Evolutionary conservation across 2,113 vertebrate genomes (phyloP).

Genomic region (Platichthys flesus): DNA sequence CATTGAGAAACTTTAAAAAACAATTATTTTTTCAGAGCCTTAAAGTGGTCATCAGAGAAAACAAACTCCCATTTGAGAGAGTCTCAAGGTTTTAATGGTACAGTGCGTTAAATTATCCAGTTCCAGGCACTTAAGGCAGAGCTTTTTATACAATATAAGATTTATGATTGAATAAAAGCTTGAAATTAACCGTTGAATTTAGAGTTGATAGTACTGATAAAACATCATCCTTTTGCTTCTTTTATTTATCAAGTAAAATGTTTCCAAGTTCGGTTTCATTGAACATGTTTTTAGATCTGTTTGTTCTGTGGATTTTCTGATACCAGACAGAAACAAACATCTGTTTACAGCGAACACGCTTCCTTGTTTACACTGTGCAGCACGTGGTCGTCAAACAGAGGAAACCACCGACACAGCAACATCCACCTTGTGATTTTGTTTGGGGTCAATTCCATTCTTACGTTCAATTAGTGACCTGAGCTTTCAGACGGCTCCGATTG

Average conservation of each 20-base stretch:
- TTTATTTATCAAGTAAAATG: too few species aligned
- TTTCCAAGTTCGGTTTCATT: too few species aligned
- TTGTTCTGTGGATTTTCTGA: too few species aligned
- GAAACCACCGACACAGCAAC: slow-evolving; percentile 42
- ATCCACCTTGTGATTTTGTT: slow-evolving; percentile 1
- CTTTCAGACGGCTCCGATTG: slow-evolving; percentile 57
- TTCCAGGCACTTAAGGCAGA: neutral
- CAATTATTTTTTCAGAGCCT: neutral
- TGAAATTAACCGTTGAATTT: neutral
- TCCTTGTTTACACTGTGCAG: slow-evolving; percentile 28
- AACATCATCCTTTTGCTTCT: too few species aligned
- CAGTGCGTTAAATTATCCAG: neutral
- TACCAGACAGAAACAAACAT: neutral
- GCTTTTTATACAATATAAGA: neutral
- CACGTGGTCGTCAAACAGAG: slow-evolving; percentile 27
- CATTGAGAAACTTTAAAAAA: neutral
- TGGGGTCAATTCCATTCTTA: slow-evolving; percentile 58
- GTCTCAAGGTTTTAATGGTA: neutral
- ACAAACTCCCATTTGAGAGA: neutral
- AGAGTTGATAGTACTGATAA: too few species aligned
- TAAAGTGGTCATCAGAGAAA: neutral
- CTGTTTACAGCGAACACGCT: slow-evolving; percentile 12
- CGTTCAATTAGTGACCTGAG: slow-evolving; percentile 66
- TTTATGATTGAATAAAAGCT: neutral
- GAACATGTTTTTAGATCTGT: neutral